Evolutionary conservation across 2,113 vertebrate genomes (phyloP), one percentile per base, ranked within the genome.

Genomic region (Litocranius walleri): DNA sequence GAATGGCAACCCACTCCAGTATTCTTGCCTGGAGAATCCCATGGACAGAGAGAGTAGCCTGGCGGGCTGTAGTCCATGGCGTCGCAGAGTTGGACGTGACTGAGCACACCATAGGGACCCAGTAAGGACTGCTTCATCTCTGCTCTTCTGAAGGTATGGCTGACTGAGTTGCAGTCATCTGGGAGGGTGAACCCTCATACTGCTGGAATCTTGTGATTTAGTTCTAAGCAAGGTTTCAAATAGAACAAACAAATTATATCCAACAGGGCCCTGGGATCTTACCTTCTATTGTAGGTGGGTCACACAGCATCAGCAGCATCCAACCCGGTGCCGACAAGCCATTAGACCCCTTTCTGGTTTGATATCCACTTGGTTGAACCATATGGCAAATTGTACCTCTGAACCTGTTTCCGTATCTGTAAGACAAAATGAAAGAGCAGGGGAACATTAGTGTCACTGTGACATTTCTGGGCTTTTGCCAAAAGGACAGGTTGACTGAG

Each of bases 71-170:
- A 27, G 40, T 77, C 12, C 40, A 77, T 77, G 71, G 40, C 23
- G 71, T 27, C 0, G 0, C 71, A 27, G 40, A 27, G 71, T 43
- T 77, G 71, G 71, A 27, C 21, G 3, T 43, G 71, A 27, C 71
- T 27, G 71, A 43, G 71, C 23, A 40, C 5, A 6, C 21, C 40
- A 43, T 5, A 40, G 64, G 52, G 71, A 43, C 27, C 57, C 33
- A 3, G 27, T 27, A n/a, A 88, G 52, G 81, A 59, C 48, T n/a
- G 14, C 25, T 50, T 33, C n/a, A 19, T 25, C 82, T 59, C 30
- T 81, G 78, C 27, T 48, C n/a, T 97, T 81, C 85, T 17, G 36
- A n/a, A 86, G 92, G 78, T 89, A 14, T 29, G 78, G 74, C 67
- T 4, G 2, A 21, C 86, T 21, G 14, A 78, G 23, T 45, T 19